These are phyloP conservation scores for Dusona sp. DNA, from an alignment of 2,888 invertebrate species.

Conservation along the genomic window DNA sequence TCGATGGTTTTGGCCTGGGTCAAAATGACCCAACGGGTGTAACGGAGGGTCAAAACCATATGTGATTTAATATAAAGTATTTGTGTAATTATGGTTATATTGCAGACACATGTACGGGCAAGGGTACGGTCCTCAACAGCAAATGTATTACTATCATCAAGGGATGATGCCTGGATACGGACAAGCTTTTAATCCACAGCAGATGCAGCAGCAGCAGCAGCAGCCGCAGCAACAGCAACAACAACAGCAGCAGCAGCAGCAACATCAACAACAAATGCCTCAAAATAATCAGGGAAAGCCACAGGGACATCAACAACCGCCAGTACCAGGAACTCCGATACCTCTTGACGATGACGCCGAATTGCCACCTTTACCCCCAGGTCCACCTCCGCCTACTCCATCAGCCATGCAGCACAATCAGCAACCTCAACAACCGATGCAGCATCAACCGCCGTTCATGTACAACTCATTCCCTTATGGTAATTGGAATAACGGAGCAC, in stretches of 20 bases:
- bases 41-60: background rate
- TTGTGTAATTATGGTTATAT: constrained; percentile 13
- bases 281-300: constrained; percentile 79
- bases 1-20: too few species aligned
- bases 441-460: constrained; percentile 80
- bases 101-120: constrained; percentile 81
- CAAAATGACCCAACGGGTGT: too few species aligned
- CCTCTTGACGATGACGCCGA: constrained; percentile 85
- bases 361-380: constrained; percentile 87
- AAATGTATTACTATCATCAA: constrained; percentile 82
- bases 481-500: constrained; percentile 78
- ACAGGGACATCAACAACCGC: constrained; percentile 78
- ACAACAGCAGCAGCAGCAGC: constrained; percentile 74
- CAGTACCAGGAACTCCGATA: constrained; percentile 85
- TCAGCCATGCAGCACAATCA: constrained; percentile 76
- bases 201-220: constrained; percentile 76
- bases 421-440: constrained; percentile 83
- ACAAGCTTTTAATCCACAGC: constrained; percentile 80
- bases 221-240: constrained; percentile 72
- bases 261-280: constrained; percentile 74
- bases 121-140: constrained; percentile 80
- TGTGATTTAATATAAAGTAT: background rate
- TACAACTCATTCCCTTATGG: constrained; percentile 79
- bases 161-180: constrained; percentile 82
- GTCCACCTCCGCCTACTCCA: constrained; percentile 85